phyloP scores from a whole-genome alignment of 2,797 vertebrate genomes.

The Gallinago stenura region DNA sequence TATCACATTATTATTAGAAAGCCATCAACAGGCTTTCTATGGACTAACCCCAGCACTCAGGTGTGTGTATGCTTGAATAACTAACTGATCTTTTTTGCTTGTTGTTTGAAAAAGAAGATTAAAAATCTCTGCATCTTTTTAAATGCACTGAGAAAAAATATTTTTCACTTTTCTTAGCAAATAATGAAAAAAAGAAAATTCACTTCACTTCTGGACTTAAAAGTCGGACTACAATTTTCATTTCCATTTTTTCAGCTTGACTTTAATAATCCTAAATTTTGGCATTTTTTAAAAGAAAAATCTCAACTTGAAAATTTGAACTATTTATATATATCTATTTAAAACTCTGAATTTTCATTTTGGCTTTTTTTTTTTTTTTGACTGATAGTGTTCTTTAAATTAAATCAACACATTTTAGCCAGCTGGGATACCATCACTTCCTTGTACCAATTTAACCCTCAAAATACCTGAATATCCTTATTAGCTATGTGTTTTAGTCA shows the following conservation, averaged over 20 bases:
- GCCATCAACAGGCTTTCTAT: not conserved
- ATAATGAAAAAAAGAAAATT: not conserved
- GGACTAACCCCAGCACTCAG: not conserved
- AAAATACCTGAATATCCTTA: not conserved
- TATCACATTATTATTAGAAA: not conserved
- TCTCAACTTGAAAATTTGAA: not conserved
- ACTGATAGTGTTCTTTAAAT: fast-evolving
- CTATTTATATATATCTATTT: not conserved
- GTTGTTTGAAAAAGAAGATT: not conserved
- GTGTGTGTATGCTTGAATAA: not conserved
- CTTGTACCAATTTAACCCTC: not conserved
- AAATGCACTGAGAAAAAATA: not conserved
- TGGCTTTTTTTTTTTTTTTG: not conserved
- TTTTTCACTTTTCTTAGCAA: not conserved
- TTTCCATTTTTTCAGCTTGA: not conserved
- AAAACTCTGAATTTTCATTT: not conserved
- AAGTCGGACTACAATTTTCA: not conserved
- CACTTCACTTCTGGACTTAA: not conserved
- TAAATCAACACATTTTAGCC: not conserved
- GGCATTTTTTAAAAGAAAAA: not conserved
- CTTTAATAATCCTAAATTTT: not conserved
- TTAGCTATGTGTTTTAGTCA: not conserved
- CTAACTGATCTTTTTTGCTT: not conserved
- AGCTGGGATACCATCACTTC: not conserved
- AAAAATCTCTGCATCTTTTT: not conserved